Conservation (phyloP, 2,888 invertebrate genomes). For the Mactromeris polynyma region DNA sequence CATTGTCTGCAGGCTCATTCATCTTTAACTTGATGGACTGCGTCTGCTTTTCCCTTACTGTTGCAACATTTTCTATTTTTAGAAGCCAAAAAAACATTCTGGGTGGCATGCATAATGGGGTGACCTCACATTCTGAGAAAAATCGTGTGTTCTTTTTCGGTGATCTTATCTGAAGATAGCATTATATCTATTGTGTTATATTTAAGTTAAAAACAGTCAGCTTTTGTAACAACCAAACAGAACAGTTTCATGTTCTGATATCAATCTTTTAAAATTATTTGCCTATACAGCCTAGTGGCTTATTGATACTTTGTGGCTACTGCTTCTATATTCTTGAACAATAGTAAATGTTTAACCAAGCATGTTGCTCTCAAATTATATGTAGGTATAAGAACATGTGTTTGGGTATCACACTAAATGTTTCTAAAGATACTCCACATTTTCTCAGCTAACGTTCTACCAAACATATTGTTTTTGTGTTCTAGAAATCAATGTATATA, state of each 20-base stretch:
- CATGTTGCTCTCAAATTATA: not conserved
- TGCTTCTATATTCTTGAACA: too few relatives aligned
- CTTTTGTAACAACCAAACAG: too few relatives aligned
- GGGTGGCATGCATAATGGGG: not conserved
- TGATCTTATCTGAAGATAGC: too few relatives aligned
- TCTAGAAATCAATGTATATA: constrained; percentile 5
- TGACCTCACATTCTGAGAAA: not conserved
- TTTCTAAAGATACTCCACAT: not conserved
- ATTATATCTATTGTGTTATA: too few relatives aligned
- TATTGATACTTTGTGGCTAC: too few relatives aligned
- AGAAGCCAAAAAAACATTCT: not conserved
- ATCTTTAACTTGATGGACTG: not conserved
- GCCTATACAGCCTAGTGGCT: too few relatives aligned
- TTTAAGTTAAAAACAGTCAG: too few relatives aligned
- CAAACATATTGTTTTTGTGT: not conserved
- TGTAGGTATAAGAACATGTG: not conserved
- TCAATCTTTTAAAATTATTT: too few relatives aligned
- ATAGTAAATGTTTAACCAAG: too few relatives aligned
- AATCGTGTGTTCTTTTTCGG: not conserved
- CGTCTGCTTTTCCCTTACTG: not conserved
- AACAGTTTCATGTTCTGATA: too few relatives aligned
- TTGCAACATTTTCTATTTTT: not conserved
- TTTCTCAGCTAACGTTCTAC: not conserved
- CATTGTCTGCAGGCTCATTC: not conserved
- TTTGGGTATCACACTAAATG: not conserved